Evolutionary conservation across 2,888 invertebrate genomes (phyloP).

Genomic region (Magallana nippona): DNA sequence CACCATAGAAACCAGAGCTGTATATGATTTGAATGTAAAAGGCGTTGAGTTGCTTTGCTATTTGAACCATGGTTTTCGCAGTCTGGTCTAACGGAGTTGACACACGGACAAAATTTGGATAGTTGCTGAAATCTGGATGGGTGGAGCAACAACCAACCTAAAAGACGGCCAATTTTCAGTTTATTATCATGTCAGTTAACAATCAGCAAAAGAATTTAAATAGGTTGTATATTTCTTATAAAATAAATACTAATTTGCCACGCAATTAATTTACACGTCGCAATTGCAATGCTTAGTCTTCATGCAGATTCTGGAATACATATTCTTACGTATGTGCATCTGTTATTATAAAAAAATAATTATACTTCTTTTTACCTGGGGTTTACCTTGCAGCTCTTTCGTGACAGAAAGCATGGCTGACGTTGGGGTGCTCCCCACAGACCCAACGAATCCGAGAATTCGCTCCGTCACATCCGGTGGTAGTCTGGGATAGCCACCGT

Average conservation of each 20-base stretch:
- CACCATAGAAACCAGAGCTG: conserved; percentile 53
- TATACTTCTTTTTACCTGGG: conserved; percentile 45
- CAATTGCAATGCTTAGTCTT: too few relatives aligned
- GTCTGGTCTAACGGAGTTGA: conserved; percentile 52
- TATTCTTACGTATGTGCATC: neutral
- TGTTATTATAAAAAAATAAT: neutral
- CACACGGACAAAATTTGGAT: conserved; percentile 56
- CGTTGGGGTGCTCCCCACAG: conserved; percentile 51
- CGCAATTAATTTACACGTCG: too few relatives aligned
- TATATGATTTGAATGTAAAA: conserved; percentile 58
- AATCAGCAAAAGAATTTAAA: too few relatives aligned
- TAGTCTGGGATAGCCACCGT: conserved; percentile 43
- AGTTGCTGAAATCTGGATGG: conserved; percentile 48
- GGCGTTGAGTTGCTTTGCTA: conserved; percentile 45
- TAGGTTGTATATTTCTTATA: too few relatives aligned
- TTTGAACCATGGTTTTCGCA: conserved; percentile 52
- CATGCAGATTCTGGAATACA: too few relatives aligned
- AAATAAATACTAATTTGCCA: too few relatives aligned
- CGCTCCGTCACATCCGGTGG: conserved; percentile 28
- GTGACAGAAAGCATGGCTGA: conserved; percentile 47
- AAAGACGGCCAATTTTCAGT: neutral
- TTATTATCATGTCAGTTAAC: too few relatives aligned
- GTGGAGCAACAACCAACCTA: conserved; percentile 50
- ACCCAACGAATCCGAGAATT: conserved; percentile 55
- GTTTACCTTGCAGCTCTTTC: conserved; percentile 39